Percentiles rank a stretch among this genome's conserved stretches.
Evolutionary conservation across 2,113 vertebrate genomes (phyloP).

Genomic region (human): DNA sequence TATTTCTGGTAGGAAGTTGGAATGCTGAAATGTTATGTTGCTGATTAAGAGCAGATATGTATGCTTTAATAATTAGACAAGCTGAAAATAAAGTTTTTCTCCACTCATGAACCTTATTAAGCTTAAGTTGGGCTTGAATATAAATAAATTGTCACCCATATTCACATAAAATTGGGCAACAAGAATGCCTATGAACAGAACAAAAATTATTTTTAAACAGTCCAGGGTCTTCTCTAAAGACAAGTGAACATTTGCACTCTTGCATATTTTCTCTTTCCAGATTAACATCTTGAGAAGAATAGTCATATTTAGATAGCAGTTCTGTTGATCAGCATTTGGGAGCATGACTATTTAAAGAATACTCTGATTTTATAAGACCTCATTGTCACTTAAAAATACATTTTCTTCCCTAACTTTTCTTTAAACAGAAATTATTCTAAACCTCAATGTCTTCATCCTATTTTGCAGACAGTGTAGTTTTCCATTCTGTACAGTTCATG

Average conservation of each 20-base stretch:
- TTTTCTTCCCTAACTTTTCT: neutral
- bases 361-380: neutral
- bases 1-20: neutral
- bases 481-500: neutral
- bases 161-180: neutral
- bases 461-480: neutral
- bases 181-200: neutral
- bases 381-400: neutral
- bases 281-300: neutral
- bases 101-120: neutral
- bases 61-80: slow-evolving; percentile 28
- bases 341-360: neutral
- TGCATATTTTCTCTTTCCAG: neutral
- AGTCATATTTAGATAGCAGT: neutral
- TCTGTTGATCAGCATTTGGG: neutral
- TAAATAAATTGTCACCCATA: neutral
- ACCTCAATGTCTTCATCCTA: neutral
- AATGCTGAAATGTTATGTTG: neutral
- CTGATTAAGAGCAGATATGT: neutral
- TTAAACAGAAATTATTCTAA: slow-evolving; percentile 37
- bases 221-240: neutral
- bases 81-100: neutral
- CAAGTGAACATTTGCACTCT: neutral
- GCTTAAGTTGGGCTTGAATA: neutral
- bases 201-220: neutral